Percentiles rank a stretch among this genome's conserved stretches.
Evolutionary conservation across 2,113 vertebrate species (phyloP).

Genomic region (Potamarius usumacintae): DNA sequence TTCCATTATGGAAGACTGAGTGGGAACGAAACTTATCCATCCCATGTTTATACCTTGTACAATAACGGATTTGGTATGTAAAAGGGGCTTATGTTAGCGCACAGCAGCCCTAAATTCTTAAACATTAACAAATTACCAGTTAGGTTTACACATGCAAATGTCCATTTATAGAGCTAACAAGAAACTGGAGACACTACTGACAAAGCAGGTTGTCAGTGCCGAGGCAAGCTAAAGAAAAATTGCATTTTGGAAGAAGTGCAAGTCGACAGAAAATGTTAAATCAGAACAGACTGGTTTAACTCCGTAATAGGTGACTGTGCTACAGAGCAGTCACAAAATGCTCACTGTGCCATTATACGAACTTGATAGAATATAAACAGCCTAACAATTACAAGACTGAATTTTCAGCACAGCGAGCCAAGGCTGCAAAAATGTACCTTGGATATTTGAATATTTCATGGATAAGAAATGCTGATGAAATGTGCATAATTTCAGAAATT

Average conservation of each 20-base stretch:
- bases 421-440: too few relatives aligned
- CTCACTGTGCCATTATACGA: constrained; percentile 38
- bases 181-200: not conserved
- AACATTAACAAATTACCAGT: not conserved
- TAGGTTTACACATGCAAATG: not conserved
- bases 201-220: not conserved
- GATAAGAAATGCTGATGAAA: not conserved
- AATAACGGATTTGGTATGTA: too few relatives aligned
- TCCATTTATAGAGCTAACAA: not conserved
- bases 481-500: not conserved
- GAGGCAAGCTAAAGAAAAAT: not conserved
- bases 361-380: constrained; percentile 46
- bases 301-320: constrained; percentile 5
- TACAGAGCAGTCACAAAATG: constrained; percentile 51
- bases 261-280: constrained; percentile 24
- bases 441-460: not conserved
- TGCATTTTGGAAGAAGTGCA: not conserved
- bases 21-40: too few relatives aligned
- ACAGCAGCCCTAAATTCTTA: not conserved
- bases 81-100: not conserved
- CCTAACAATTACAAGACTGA: constrained; percentile 17
- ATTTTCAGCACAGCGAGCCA: not conserved
- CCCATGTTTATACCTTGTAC: too few relatives aligned
- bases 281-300: constrained; percentile 50
- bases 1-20: too few relatives aligned